phyloP scores from a whole-genome alignment of 2,113 vertebrate genomes.

The Labrus mixtus region DNA sequence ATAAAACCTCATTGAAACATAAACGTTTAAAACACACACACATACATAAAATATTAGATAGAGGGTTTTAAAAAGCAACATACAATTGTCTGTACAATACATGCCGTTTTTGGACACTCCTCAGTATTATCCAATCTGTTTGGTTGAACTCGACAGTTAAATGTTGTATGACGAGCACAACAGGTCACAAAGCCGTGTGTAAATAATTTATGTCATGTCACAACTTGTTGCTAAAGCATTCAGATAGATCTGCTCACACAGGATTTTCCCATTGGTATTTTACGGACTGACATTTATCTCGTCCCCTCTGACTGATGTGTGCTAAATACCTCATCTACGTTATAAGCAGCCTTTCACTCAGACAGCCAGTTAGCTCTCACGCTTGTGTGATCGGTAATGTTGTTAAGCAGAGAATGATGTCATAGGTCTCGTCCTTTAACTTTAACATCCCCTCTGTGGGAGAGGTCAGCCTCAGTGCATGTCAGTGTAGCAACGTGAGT shows the following conservation, averaged over 20 bases:
- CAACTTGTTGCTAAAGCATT: conserved; percentile 41
- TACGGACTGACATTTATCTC: background rate
- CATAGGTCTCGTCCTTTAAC: conserved; percentile 10
- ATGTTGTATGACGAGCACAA: conserved; percentile 46
- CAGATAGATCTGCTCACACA: background rate
- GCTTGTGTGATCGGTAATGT: background rate
- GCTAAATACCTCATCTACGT: conserved; percentile 33
- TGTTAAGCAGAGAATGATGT: background rate
- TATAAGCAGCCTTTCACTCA: background rate
- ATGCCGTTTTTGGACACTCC: background rate
- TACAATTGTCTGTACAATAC: background rate
- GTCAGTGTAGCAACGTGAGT: conserved; percentile 1
- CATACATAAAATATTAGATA: no score
- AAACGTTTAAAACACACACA: no score
- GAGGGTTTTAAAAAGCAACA: no score
- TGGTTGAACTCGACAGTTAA: conserved; percentile 26
- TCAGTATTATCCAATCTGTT: conserved; percentile 1
- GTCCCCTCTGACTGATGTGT: background rate
- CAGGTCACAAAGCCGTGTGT: conserved; percentile 40
- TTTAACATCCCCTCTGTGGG: background rate
- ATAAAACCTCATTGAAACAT: no score
- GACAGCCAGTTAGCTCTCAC: background rate
- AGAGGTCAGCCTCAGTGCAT: conserved; percentile 1
- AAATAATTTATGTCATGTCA: conserved; percentile 56
- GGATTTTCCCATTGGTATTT: conserved; percentile 18